These are phyloP conservation scores for Galeopsomyia nigrocyanea DNA, from an alignment of 2,888 invertebrate genomes.

Conservation along the genomic window DNA sequence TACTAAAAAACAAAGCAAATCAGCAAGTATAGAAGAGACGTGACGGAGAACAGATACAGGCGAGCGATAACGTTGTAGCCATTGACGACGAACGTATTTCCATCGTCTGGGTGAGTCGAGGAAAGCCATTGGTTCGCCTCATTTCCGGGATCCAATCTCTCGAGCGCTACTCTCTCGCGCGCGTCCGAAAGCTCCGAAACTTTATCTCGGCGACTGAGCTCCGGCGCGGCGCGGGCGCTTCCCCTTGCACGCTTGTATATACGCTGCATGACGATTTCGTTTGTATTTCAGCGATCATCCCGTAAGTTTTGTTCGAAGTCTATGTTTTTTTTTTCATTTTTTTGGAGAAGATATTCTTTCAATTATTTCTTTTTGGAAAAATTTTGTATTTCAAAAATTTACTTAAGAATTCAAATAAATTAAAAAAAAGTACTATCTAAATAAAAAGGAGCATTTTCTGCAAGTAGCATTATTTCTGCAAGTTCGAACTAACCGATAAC, in stretches of 20 bases:
- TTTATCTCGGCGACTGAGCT: neutral
- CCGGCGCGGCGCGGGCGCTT: constrained; percentile 13
- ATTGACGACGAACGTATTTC: constrained; percentile 61
- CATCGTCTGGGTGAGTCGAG: constrained; percentile 48
- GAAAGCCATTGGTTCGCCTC: constrained; percentile 64
- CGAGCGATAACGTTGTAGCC: constrained; percentile 60
- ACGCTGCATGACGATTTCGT: constrained; percentile 10
- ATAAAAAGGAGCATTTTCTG: too few species aligned
- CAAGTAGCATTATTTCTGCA: neutral
- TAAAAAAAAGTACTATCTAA: too few species aligned
- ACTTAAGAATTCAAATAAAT: too few species aligned
- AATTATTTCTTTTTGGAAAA: too few species aligned
- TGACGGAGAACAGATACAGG: constrained; percentile 55
- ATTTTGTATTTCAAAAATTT: too few species aligned
- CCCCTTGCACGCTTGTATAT: constrained; percentile 5
- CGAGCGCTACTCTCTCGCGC: constrained; percentile 38
- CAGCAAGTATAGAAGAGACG: constrained; percentile 23
- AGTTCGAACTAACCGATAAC: neutral
- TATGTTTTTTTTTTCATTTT: too few species aligned
- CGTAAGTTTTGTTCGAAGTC: too few species aligned
- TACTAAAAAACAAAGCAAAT: constrained; percentile 36
- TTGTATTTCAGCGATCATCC: too few species aligned
- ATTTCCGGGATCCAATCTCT: constrained; percentile 67
- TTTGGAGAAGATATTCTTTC: too few species aligned
- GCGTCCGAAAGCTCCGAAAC: neutral